Conservation (phyloP, 2,113 vertebrate genomes). For the Macaca fascicularis region DNA sequence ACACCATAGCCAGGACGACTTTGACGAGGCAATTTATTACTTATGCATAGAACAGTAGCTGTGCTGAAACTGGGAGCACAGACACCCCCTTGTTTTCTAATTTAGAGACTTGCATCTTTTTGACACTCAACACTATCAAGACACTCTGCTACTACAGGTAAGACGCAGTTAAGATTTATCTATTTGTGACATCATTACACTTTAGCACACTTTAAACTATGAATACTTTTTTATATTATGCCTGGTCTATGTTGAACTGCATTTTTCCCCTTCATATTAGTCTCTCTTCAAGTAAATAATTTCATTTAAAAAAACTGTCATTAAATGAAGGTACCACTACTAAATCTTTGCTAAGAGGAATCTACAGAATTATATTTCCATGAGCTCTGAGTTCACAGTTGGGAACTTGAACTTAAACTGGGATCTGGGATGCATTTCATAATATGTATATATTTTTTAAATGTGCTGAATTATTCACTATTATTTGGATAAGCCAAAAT, state of each 20-base stretch:
- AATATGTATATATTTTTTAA: not conserved
- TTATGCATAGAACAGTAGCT: slow-evolving; percentile 73
- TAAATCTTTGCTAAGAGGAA: slow-evolving; percentile 47
- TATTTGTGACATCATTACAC: slow-evolving; percentile 71
- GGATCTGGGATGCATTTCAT: slow-evolving; percentile 25
- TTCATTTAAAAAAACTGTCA: slow-evolving; percentile 64
- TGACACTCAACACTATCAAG: slow-evolving; percentile 78
- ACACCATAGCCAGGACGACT: slow-evolving; percentile 79
- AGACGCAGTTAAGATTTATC: slow-evolving; percentile 81
- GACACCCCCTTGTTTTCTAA: slow-evolving; percentile 77
- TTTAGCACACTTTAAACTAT: slow-evolving; percentile 67
- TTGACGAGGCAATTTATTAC: slow-evolving; percentile 81
- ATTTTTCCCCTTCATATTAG: slow-evolving; percentile 57
- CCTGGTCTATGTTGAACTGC: slow-evolving; percentile 31
- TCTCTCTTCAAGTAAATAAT: slow-evolving; percentile 70
- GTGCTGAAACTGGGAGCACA: slow-evolving; percentile 78
- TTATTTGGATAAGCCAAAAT: slow-evolving; percentile 14
- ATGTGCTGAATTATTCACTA: slow-evolving; percentile 21
- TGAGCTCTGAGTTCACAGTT: slow-evolving; percentile 66
- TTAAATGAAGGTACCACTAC: slow-evolving; percentile 58
- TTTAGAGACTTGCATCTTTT: slow-evolving; percentile 79
- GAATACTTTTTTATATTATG: slow-evolving; percentile 66
- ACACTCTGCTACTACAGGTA: slow-evolving; percentile 84
- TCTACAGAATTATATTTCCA: slow-evolving; percentile 35
- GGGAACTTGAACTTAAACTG: slow-evolving; percentile 61